phyloP scores from a whole-genome alignment of 2,888 invertebrate genomes.

The Buathra laborator region DNA sequence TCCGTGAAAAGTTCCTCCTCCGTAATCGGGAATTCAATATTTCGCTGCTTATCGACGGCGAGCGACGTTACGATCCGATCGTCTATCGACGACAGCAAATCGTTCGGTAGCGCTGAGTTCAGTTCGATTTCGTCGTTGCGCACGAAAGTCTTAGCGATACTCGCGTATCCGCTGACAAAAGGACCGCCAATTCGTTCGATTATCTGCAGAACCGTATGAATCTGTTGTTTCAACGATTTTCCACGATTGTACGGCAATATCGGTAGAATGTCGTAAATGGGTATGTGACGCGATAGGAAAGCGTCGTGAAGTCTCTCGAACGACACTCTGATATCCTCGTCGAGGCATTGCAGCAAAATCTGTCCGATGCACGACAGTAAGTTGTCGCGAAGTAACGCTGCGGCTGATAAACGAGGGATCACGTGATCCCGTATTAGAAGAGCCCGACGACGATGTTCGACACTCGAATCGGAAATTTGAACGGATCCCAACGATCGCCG shows the following conservation, averaged over 20 bases:
- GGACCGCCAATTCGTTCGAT: slow-evolving; percentile 43
- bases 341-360: slow-evolving; percentile 43
- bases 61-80: background rate
- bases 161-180: slow-evolving; percentile 55
- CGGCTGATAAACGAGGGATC: slow-evolving; percentile 38
- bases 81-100: background rate
- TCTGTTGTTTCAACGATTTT: slow-evolving; percentile 42
- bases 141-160: slow-evolving; percentile 49
- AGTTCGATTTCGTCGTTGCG: background rate
- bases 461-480: background rate
- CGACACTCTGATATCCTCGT: slow-evolving; percentile 55
- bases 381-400: slow-evolving; percentile 52
- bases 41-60: background rate
- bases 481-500: background rate
- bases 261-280: slow-evolving; percentile 55
- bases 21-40: background rate
- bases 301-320: slow-evolving; percentile 51
- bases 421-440: background rate
- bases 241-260: slow-evolving; percentile 32
- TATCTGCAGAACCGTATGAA: slow-evolving; percentile 51
- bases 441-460: background rate
- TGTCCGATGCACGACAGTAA: slow-evolving; percentile 54
- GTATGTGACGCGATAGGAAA: slow-evolving; percentile 37
- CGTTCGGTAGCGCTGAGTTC: background rate
- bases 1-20: background rate